Conservation (phyloP, 1,140 invertebrate genomes). For the Platyura marginata region DNA sequence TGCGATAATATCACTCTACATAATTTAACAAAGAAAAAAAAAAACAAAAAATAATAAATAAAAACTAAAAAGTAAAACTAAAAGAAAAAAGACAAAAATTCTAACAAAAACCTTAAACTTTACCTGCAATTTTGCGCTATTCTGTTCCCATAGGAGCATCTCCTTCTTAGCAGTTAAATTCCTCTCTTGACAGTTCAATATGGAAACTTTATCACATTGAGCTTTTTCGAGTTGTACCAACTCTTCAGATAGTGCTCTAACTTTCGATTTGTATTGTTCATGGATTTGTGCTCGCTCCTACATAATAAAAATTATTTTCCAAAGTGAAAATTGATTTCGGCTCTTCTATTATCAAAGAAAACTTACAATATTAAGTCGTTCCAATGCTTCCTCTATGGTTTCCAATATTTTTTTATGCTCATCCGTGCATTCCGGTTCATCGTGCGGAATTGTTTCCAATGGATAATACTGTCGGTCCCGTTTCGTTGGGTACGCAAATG, state of each 20-base stretch:
- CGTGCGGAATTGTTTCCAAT: conserved; percentile 13
- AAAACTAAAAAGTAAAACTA: conserved; percentile 16
- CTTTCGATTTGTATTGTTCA: conserved; percentile 22
- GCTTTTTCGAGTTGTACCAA: conserved; percentile 25
- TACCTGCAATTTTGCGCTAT: conserved; percentile 23
- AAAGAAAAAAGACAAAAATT: conserved; percentile 19
- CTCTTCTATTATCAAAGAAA: not conserved
- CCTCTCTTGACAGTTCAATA: conserved; percentile 17
- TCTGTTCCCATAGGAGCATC: conserved; percentile 26
- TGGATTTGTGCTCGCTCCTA: conserved; percentile 25
- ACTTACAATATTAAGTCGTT: conserved; percentile 34
- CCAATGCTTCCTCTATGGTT: conserved; percentile 31
- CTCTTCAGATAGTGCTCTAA: conserved; percentile 17
- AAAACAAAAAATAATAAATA: conserved; percentile 17
- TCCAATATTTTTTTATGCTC: conserved; percentile 23
- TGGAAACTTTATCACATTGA: conserved; percentile 19
- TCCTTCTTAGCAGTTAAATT: conserved; percentile 19
- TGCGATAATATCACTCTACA: conserved; percentile 38
- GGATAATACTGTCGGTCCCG: conserved; percentile 21
- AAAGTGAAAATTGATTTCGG: conserved; percentile 2
- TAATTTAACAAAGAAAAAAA: conserved; percentile 24
- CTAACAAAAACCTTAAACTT: conserved; percentile 4
- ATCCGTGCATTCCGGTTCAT: conserved; percentile 22
- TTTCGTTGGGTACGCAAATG: conserved; percentile 12
- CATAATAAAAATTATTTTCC: not conserved